Evolutionary conservation across 2,113 vertebrate species (phyloP).

Genomic region (Gambusia holbrooki): DNA sequence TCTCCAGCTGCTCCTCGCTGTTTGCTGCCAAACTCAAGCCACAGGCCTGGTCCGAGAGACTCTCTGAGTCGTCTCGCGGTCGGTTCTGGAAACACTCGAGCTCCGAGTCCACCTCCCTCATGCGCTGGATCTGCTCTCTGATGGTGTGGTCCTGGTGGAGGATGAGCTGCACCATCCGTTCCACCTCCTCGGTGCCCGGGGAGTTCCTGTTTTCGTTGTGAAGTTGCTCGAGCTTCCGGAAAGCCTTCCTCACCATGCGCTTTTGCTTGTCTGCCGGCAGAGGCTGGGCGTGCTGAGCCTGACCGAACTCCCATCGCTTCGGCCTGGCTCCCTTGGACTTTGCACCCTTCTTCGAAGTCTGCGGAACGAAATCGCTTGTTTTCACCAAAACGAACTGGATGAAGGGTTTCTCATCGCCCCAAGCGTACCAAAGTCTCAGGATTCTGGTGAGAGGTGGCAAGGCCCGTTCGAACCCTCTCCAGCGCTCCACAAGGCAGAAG

Average conservation of each 20-base stretch:
- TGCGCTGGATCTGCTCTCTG: conserved; percentile 88
- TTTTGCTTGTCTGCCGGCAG: conserved; percentile 90
- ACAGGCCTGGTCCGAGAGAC: conserved; percentile 2
- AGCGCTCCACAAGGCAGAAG: conserved; percentile 93
- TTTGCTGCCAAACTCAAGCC: conserved; percentile 49
- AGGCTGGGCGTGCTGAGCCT: conserved; percentile 78
- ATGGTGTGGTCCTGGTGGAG: conserved; percentile 94
- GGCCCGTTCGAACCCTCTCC: conserved; percentile 91
- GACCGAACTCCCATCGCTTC: conserved; percentile 83
- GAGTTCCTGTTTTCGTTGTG: conserved; percentile 79
- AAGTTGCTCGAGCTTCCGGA: conserved; percentile 91
- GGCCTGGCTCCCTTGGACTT: conserved; percentile 82
- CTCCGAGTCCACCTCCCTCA: conserved; percentile 89
- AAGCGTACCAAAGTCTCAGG: conserved; percentile 91
- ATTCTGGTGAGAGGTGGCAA: conserved; percentile 92
- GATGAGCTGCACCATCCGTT: conserved; percentile 89
- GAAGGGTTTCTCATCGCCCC: conserved; percentile 90
- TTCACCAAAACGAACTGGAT: conserved; percentile 90
- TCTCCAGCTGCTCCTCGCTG: conserved; percentile 74
- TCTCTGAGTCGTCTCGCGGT: conserved; percentile 53
- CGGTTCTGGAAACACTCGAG: conserved; percentile 85
- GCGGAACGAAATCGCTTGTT: conserved; percentile 85
- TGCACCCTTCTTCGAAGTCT: conserved; percentile 80
- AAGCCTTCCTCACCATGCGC: conserved; percentile 92
- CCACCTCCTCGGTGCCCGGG: conserved; percentile 82